Percentiles rank a stretch among this genome's conserved stretches.
Evolutionary conservation across 2,888 invertebrate genomes (phyloP).

Genomic region (Torymus texanus): DNA sequence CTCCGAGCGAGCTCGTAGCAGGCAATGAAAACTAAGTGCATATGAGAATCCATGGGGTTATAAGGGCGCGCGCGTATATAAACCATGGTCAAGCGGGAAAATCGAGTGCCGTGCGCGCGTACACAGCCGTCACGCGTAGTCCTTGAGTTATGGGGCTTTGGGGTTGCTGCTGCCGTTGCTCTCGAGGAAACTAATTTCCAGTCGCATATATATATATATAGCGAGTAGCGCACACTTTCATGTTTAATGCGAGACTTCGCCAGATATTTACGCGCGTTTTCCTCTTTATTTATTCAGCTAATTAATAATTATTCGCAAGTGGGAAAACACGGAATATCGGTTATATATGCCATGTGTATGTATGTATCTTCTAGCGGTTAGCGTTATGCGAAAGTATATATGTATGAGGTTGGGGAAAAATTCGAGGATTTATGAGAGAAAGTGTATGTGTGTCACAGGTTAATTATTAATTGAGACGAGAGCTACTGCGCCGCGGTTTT

Average conservation of each 20-base stretch:
- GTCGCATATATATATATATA: conserved; percentile 43
- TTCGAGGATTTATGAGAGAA: conserved; percentile 16
- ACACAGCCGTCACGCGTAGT: neutral
- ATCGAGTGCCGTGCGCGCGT: conserved; percentile 46
- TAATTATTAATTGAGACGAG: conserved; percentile 24
- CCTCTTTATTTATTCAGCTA: conserved; percentile 48
- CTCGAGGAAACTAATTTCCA: too few species aligned
- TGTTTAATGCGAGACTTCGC: conserved; percentile 57
- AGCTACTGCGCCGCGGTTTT: conserved; percentile 19
- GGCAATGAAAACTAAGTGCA: conserved; percentile 75
- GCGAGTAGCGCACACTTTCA: conserved; percentile 46
- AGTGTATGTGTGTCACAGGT: neutral
- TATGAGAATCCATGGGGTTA: conserved; percentile 74
- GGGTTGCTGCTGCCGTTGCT: neutral
- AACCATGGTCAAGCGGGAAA: conserved; percentile 58
- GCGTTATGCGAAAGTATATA: neutral
- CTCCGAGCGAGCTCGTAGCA: conserved; percentile 61
- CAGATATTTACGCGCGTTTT: conserved; percentile 61
- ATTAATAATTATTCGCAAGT: conserved; percentile 42
- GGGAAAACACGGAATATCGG: neutral
- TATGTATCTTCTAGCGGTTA: too few species aligned
- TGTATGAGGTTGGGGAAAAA: neutral
- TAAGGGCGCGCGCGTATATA: conserved; percentile 61
- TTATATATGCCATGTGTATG: too few species aligned
- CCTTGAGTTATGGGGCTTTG: conserved; percentile 49